Evolutionary conservation across 2,888 invertebrate species (phyloP), one percentile per base, ranked within the genome.

Genomic region (Acrobasis suavella): DNA sequence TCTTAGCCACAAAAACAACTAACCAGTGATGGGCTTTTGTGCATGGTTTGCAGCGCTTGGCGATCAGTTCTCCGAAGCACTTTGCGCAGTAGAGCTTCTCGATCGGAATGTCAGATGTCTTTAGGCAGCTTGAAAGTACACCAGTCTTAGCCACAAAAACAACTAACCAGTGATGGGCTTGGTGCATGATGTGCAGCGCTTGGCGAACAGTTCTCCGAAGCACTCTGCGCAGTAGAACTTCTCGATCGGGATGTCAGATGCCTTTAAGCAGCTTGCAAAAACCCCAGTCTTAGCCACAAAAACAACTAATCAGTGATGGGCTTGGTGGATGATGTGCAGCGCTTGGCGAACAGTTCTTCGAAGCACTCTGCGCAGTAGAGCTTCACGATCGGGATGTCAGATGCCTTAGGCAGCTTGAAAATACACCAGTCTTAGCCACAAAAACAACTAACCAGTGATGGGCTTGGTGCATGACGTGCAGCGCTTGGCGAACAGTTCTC

Each of bases 281-380:
- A n/a, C n/a, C n/a, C n/a, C n/a, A n/a, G n/a, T n/a, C n/a, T n/a
- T n/a, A n/a, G n/a, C n/a, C n/a, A n/a, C n/a, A n/a, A n/a, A n/a
- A n/a, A n/a, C n/a, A n/a, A 72, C 83, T 89, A 77, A 98, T 99
- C 99, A 78, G 99, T 99, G 90, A 99, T 99, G 66, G 99, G 99
- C 93, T 98, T 98, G 90, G 95, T 95, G 94, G 99, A 99, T 49
- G 98, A 96, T 73, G 97, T 98, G 94, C 99, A 99, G 77, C 99
- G 95, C 93, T 99, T 99, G 71, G 99, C 99, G 92, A 99, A 99
- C 69, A 99, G 94, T 80, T 99, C 98, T 58, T 98, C 99, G 92
- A 99, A 99, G 94, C 99, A 99, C 70, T 98, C 98, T 67, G 98
- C 99, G 93, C 99, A 99, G 93, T 98, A 99, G 2, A 99, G 99